Evolutionary conservation across 2,113 vertebrate species (phyloP).

Genomic region (Varanus salvator): DNA sequence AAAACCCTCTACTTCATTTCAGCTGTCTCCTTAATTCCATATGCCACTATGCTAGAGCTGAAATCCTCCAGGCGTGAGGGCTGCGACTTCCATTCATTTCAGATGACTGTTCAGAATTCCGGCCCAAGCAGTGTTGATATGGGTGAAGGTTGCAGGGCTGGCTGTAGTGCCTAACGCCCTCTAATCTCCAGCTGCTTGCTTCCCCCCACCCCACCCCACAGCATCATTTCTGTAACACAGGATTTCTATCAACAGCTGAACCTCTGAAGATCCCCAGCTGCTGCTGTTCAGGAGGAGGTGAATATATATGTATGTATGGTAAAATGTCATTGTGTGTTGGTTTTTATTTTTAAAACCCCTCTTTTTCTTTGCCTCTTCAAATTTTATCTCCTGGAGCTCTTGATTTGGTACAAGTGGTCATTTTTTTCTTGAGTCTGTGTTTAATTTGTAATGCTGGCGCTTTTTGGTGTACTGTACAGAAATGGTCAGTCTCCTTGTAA

Average conservation of each 20-base stretch:
- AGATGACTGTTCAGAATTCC: constrained; percentile 6
- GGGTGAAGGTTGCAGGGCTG: background rate
- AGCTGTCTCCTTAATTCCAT: constrained; percentile 67
- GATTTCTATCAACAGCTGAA: constrained; percentile 66
- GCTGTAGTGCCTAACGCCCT: background rate
- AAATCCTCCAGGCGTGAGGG: background rate
- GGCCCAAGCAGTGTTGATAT: background rate
- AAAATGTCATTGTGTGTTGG: constrained; percentile 60
- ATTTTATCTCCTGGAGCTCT: constrained; percentile 39
- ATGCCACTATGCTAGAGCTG: background rate
- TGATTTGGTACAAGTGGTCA: constrained; percentile 67
- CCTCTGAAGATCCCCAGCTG: constrained; percentile 63
- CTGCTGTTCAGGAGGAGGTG: constrained; percentile 65
- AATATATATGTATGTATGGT: constrained; percentile 72
- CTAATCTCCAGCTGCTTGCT: constrained; percentile 60
- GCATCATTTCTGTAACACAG: constrained; percentile 56
- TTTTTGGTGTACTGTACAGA: constrained; percentile 78
- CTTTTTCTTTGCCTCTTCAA: constrained; percentile 55
- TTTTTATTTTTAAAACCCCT: constrained; percentile 16
- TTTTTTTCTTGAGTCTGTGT: constrained; percentile 64
- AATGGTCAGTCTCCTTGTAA: constrained; percentile 79
- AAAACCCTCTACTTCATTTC: constrained; percentile 34
- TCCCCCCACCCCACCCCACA: background rate
- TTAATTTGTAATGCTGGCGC: constrained; percentile 72
- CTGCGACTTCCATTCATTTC: background rate